Base-by-base conservation (phyloP, 1,140 invertebrate species). In the Drosophila bifasciata region DNA sequence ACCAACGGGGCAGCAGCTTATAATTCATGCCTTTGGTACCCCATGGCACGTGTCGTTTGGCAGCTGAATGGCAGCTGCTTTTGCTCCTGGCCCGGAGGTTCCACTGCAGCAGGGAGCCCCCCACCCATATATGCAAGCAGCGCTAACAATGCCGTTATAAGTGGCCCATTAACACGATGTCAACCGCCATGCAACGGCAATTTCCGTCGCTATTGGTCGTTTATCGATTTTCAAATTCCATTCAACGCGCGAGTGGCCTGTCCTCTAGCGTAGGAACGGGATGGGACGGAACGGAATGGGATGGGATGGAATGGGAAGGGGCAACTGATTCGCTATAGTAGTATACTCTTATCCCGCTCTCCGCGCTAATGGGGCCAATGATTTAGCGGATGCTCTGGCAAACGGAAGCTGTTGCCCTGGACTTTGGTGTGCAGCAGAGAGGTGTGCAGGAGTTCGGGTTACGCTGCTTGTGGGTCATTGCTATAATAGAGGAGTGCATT, bases 81-180 rank as follows among this genome's bases (percentile, higher is more conserved):
- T 6, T 40, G 61, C 61, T 46, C 32, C 64, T 46, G 66, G 62
- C 11, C 11, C 9, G 13, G 48, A 39, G 40, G 9, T 46, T 28
- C 23, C 28, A 23, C 8, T 23, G 59, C 52, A 57, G 40, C 25
- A 43, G 51, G 41, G 45, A 25, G 19, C n/a, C n/a, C n/a, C n/a
- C n/a, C n/a, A n/a, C n/a, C n/a, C n/a, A 5, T 6, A 25, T 68
- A 51, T 68, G 51, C 60, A 55, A 36, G n/a, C 49, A 51, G 45
- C 44, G 58, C 73, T 76, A 59, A 55, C 52, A 50, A 62, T 56
- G 49, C 68, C 61, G 52, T 70, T 62, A 46, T 62, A 67, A 64
- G 75, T 77, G 75, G 58, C 71, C 75, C 75, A 77, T 77, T 77
- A 77, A 74, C 67, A 74, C 58, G 61, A 62, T 74, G 76, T 79